Percentiles rank a stretch among this genome's conserved stretches.
Conservation (phyloP, 2,113 vertebrate genomes). For the Eulemur macaco region DNA sequence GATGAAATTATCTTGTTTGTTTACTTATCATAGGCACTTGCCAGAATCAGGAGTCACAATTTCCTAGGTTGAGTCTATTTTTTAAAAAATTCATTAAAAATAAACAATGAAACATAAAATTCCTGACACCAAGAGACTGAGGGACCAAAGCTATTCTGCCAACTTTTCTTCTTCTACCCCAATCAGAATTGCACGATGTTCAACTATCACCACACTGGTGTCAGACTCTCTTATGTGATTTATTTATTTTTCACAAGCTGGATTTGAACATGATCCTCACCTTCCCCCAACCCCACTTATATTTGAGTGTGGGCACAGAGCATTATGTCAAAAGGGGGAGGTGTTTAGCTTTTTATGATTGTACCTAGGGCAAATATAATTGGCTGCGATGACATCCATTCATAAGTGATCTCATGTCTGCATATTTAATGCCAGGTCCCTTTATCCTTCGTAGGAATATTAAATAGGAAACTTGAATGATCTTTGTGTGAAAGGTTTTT, state of each 20-base stretch:
- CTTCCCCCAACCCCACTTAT: not conserved
- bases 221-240: not conserved
- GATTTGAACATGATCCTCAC: not conserved
- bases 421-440: not conserved
- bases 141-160: not conserved
- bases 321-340: not conserved
- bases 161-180: accelerated
- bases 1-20: not conserved
- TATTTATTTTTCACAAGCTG: not conserved
- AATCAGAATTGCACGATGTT: not conserved
- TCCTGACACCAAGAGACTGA: not conserved
- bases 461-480: not conserved
- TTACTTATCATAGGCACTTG: not conserved
- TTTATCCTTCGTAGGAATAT: not conserved
- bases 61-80: not conserved
- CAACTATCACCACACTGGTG: not conserved
- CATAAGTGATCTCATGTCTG: not conserved
- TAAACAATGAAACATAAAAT: not conserved
- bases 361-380: not conserved
- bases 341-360: not conserved
- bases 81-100: not conserved
- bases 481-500: not conserved
- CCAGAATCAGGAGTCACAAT: not conserved
- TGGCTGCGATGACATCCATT: not conserved
- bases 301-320: not conserved